These are phyloP conservation scores for Acestrorhynchus altus DNA, from an alignment of 2,797 vertebrate species.

Conservation along the genomic window DNA sequence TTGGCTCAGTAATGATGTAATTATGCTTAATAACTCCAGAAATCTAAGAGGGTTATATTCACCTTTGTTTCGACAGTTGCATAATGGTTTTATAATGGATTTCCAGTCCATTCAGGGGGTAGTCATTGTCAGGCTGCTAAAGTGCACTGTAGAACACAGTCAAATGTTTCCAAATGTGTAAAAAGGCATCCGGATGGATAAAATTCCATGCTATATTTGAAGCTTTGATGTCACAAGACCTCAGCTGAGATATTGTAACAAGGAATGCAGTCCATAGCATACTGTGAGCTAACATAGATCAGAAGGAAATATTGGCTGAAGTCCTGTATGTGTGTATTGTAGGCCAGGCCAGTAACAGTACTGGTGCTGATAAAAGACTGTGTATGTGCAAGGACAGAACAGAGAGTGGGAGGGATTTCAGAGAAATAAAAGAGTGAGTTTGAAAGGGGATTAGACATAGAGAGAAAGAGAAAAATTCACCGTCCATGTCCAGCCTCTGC, in stretches of 20 bases:
- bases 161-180: background rate
- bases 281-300: background rate
- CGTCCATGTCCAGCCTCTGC: constrained; percentile 90
- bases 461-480: constrained; percentile 70
- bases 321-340: background rate
- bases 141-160: background rate
- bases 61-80: background rate
- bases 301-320: background rate
- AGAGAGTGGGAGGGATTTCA: constrained; percentile 2
- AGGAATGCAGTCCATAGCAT: too few relatives aligned
- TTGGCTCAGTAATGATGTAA: too few relatives aligned
- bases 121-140: constrained; percentile 15
- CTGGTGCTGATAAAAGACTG: background rate
- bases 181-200: background rate
- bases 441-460: constrained; percentile 13
- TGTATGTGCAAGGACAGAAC: constrained; percentile 1
- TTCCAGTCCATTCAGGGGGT: constrained; percentile 9
- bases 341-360: background rate
- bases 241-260: background rate
- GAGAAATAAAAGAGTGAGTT: constrained; percentile 12
- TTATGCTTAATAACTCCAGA: too few relatives aligned
- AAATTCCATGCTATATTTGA: background rate
- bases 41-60: background rate
- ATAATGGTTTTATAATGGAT: background rate
- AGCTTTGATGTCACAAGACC: background rate